Conservation (phyloP, 64 coral and sea anemone genomes). For the Pocillopora damicornis region DNA sequence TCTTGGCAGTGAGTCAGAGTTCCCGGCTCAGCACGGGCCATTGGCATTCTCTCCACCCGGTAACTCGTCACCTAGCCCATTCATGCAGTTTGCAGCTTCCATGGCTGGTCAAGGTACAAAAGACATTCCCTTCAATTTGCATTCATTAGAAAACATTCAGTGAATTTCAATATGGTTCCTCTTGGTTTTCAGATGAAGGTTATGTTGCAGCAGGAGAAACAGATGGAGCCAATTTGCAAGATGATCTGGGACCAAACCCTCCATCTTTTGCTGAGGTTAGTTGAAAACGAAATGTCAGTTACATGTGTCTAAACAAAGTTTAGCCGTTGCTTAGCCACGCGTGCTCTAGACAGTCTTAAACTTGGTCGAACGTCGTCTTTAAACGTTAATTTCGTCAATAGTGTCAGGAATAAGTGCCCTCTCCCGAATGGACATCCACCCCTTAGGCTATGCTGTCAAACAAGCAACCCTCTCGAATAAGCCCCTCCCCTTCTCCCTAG, state of each 20-base stretch:
- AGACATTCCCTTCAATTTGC: no score
- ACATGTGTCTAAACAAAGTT: no score
- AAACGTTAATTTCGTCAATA: no score
- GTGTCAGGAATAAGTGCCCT: no score
- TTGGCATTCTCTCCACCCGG: constrained; percentile 66
- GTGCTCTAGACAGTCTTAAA: no score
- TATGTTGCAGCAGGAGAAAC: neutral
- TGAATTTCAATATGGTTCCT: neutral
- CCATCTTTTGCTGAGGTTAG: constrained; percentile 63
- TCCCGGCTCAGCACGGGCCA: constrained; percentile 60
- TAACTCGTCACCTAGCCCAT: constrained; percentile 47
- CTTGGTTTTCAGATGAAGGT: constrained; percentile 28
- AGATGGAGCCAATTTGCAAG: constrained; percentile 8
- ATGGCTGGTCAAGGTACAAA: constrained; percentile 18
- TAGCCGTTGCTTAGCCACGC: no score
- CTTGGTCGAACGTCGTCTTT: no score
- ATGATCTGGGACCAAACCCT: constrained; percentile 10
- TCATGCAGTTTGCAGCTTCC: constrained; percentile 75
- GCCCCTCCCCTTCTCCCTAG: no score
- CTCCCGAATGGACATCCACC: no score
- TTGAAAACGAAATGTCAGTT: neutral
- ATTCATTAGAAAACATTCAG: no score
- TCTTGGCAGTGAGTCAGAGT: constrained; percentile 74
- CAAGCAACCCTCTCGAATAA: no score
- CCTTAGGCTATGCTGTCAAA: no score